Percentiles rank a stretch among this genome's conserved stretches.
Conservation (phyloP, 1,140 invertebrate species). For the Protaetia brevitarsis region DNA sequence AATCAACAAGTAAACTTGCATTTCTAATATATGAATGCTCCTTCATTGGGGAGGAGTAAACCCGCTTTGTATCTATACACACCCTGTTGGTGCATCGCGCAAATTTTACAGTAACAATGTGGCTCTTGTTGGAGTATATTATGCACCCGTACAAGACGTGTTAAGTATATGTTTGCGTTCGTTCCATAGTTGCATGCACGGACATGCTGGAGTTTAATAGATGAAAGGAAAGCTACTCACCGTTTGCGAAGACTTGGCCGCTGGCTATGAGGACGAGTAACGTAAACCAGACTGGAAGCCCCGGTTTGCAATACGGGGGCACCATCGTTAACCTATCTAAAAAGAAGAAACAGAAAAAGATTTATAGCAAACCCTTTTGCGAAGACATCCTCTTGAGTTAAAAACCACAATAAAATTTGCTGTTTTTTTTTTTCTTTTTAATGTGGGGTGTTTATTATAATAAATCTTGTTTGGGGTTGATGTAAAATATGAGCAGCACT, state of each 20-base stretch:
- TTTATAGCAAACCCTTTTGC: conserved; percentile 22
- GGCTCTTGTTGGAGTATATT: neutral
- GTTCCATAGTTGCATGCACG: neutral
- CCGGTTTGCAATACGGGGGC: neutral
- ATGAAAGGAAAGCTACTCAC: neutral
- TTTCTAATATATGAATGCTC: neutral
- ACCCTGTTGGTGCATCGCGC: neutral
- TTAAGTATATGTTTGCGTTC: conserved; percentile 3
- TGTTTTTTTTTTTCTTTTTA: too few relatives aligned
- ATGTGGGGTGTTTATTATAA: neutral
- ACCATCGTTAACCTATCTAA: conserved; percentile 19
- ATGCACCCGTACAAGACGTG: neutral
- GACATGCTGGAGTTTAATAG: neutral
- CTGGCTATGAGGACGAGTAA: neutral
- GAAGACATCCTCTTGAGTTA: conserved; percentile 20
- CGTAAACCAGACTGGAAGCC: neutral
- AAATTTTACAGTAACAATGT: neutral
- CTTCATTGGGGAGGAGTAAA: too few relatives aligned
- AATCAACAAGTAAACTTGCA: conserved; percentile 16
- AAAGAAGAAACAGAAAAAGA: conserved; percentile 10
- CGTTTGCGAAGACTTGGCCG: conserved; percentile 19
- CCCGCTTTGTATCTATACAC: too few relatives aligned
- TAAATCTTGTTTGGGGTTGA: neutral
- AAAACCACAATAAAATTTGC: too few relatives aligned
- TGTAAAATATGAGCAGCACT: conserved; percentile 18